Percentiles rank a stretch among this genome's conserved stretches.
Evolutionary conservation across 2,797 vertebrate species (phyloP).

Genomic region (Tolypeutes matacus): DNA sequence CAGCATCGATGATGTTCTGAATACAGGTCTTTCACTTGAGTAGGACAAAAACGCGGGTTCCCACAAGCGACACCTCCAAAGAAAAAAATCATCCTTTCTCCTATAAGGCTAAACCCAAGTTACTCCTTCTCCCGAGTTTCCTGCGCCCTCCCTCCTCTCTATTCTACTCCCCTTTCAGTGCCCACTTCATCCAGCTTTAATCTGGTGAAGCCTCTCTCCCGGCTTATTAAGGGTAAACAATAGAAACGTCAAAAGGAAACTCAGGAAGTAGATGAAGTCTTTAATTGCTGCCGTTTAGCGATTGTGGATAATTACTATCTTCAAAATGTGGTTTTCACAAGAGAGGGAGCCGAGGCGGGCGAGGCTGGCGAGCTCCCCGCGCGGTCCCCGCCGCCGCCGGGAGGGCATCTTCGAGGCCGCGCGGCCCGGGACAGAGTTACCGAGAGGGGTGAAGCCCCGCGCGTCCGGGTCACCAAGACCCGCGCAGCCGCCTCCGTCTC

Average conservation of each 20-base stretch:
- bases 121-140: conserved; percentile 34
- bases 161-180: conserved; percentile 44
- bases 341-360: conserved; percentile 11
- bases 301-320: conserved; percentile 73
- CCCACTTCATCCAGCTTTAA: conserved; percentile 50
- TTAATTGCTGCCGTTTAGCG: conserved; percentile 78
- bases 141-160: conserved; percentile 29
- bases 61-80: conserved; percentile 72
- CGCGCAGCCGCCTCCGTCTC: neutral
- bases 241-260: conserved; percentile 77
- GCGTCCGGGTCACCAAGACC: neutral
- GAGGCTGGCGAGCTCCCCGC: neutral
- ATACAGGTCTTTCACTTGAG: conserved; percentile 77
- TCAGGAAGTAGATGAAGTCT: conserved; percentile 77
- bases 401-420: neutral
- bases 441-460: neutral
- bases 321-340: conserved; percentile 64
- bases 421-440: neutral
- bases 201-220: conserved; percentile 44
- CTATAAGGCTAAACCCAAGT: conserved; percentile 41
- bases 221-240: conserved; percentile 76
- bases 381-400: neutral
- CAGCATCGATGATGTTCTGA: conserved; percentile 62
- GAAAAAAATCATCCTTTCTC: conserved; percentile 79
- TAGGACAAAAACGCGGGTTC: conserved; percentile 81